Base-by-base conservation (phyloP, 2,888 invertebrate species). In the Anaspis maculata region DNA sequence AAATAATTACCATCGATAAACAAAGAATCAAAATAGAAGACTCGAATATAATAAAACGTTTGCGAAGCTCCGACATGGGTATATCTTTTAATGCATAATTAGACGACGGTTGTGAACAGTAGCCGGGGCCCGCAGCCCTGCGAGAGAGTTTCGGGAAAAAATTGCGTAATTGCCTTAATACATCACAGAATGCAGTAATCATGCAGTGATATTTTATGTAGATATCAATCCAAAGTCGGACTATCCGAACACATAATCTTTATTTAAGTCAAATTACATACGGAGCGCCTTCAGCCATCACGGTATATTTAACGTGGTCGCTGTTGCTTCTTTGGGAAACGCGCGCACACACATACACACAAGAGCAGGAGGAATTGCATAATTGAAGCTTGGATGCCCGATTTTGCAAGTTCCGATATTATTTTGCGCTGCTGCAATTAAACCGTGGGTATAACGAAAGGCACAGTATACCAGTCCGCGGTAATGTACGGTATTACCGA, bases 181-280 rank as follows among this genome's bases (percentile, higher is more conserved):
- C 52, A 49, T 48, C 42, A 45, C 50, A 47, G 54, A 54, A 53
- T 49, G 51, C 51, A 45, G 57, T 52, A 57, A 58, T 58, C 56
- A 56, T 49, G 47, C 52, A 51, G 56, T 55, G 57, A 57, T 58
- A 58, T 58, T 57, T 58, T 57, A 56, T 52, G 52, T 39, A 51
- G 51, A 55, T 52, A 54, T 54, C 52, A 52, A 52, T 54, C 52
- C 52, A 32, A 40, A 36, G 46, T 38, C 45, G 42, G 52, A 50
- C 52, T 55, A 56, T 57, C 57, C 40, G 39, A 51, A 51, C 48
- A 53, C 49, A 50, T 55, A 53, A 57, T 57, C 56, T 57, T 51
- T 52, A 51, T 49, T 48, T 51, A 45, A 51, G 44, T 47, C 51
- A 53, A 55, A 56, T 55, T 56, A 52, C 51, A 50, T 49, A 51